Evolutionary conservation across 2,113 vertebrate species (phyloP).

Genomic region (Calyptomena viridis): DNA sequence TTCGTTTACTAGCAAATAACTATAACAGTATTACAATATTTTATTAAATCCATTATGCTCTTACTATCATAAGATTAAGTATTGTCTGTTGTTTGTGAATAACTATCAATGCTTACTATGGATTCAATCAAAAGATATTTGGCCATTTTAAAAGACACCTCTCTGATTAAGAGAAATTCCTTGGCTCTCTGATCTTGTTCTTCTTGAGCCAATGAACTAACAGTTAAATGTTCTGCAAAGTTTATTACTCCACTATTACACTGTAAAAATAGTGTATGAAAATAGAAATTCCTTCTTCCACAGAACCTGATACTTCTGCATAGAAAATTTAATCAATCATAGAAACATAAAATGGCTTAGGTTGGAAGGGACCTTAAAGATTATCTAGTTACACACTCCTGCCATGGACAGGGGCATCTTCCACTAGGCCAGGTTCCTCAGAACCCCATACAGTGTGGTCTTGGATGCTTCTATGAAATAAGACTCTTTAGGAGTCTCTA

Average conservation of each 20-base stretch:
- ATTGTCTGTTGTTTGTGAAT: not conserved
- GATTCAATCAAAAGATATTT: not conserved
- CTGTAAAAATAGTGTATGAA: not conserved
- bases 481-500: no score
- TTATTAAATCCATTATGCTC: not conserved
- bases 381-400: no score
- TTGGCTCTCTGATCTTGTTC: not conserved
- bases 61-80: not conserved
- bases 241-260: not conserved
- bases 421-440: no score
- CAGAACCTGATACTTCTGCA: no score
- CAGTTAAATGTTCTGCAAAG: not conserved
- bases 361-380: no score
- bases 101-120: not conserved
- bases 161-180: not conserved
- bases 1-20: not conserved
- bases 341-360: no score
- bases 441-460: no score
- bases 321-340: no score
- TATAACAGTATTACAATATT: not conserved
- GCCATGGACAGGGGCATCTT: no score
- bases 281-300: not conserved
- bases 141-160: not conserved
- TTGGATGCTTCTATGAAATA: no score
- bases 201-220: not conserved